These are phyloP conservation scores for Channallabes apus DNA, from an alignment of 2,797 vertebrate genomes.

Conservation along the genomic window DNA sequence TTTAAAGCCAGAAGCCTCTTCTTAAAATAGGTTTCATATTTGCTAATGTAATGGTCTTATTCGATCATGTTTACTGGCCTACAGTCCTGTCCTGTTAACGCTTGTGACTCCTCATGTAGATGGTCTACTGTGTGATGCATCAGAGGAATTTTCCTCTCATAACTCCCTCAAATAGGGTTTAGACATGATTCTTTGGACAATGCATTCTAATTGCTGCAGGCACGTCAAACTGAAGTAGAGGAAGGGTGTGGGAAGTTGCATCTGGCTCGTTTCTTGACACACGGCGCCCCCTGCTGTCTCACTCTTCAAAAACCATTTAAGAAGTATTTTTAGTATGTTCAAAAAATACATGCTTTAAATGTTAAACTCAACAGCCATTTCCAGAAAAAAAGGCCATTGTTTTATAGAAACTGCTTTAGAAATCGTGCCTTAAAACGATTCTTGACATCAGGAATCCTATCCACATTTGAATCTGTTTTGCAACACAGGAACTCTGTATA, in stretches of 20 bases:
- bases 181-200: conserved; percentile 70
- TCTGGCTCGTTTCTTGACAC: conserved; percentile 58
- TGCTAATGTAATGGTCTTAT: conserved; percentile 1
- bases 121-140: conserved; percentile 36
- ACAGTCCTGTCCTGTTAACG: not conserved
- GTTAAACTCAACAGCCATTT: not conserved
- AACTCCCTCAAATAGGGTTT: conserved; percentile 58
- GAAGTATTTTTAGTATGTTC: conserved; percentile 43
- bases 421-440: not conserved
- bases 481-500: conserved; percentile 77
- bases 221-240: conserved; percentile 57
- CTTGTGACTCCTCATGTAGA: conserved; percentile 4
- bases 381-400: not conserved
- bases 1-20: conserved; percentile 28
- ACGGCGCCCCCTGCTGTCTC: conserved; percentile 64
- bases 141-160: conserved; percentile 64
- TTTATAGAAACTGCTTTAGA: not conserved
- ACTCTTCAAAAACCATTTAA: conserved; percentile 19
- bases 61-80: conserved; percentile 15
- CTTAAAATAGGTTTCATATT: conserved; percentile 33
- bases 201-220: conserved; percentile 72
- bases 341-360: conserved; percentile 18
- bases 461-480: not conserved
- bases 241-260: conserved; percentile 36
- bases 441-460: not conserved